phyloP scores from a whole-genome alignment of 2,888 invertebrate genomes.

The Tipula confusa region DNA sequence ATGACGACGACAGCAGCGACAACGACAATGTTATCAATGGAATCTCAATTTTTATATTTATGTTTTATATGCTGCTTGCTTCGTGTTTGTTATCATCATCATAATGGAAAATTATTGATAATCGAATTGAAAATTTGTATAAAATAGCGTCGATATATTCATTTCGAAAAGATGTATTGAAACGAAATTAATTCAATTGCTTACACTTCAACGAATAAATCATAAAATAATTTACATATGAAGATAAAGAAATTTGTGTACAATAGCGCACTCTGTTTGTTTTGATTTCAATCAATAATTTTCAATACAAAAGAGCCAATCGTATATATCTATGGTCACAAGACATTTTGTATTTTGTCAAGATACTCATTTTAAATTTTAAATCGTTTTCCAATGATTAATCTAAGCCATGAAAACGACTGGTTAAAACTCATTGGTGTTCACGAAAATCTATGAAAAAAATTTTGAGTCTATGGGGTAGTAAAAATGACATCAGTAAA shows the following conservation, averaged over 20 bases:
- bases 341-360: too few species aligned
- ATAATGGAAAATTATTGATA: slow-evolving; percentile 12
- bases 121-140: background rate
- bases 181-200: background rate
- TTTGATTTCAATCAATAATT: background rate
- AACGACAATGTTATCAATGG: background rate
- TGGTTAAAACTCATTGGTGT: too few species aligned
- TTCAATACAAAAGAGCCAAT: too few species aligned
- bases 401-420: too few species aligned
- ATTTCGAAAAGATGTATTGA: background rate
- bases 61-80: background rate
- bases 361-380: too few species aligned
- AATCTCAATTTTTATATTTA: background rate
- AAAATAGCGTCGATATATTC: background rate
- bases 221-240: slow-evolving; percentile 7
- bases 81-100: background rate
- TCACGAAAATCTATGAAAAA: too few species aligned
- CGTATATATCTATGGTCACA: too few species aligned
- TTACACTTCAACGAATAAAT: slow-evolving; percentile 20
- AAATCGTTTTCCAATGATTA: too few species aligned
- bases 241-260: background rate
- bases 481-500: too few species aligned
- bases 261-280: background rate
- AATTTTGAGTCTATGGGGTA: too few species aligned
- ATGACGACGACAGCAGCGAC: background rate